Evolutionary conservation across 2,888 invertebrate genomes (phyloP).

Genomic region (Adela reaumurella): DNA sequence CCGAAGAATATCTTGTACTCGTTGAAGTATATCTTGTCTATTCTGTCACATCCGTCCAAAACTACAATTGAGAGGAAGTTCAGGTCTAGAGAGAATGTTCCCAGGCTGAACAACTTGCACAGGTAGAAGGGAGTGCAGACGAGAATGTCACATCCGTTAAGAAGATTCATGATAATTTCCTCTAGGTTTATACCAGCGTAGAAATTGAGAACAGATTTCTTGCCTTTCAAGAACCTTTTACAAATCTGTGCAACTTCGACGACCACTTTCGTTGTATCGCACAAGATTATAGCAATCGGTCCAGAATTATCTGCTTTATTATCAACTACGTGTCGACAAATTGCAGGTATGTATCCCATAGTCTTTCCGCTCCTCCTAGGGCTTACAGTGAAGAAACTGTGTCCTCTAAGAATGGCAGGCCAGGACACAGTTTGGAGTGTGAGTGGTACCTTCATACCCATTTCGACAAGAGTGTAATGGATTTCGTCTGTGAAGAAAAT

Average conservation of each 20-base stretch:
- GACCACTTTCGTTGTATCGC: constrained; percentile 58
- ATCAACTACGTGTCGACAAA: constrained; percentile 53
- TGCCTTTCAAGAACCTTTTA: constrained; percentile 31
- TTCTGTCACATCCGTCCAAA: constrained; percentile 66
- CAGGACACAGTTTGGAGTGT: constrained; percentile 67
- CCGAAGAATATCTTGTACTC: constrained; percentile 39
- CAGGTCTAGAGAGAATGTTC: constrained; percentile 50
- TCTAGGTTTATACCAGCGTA: constrained; percentile 38
- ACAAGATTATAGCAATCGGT: constrained; percentile 64
- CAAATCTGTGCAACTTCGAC: constrained; percentile 36
- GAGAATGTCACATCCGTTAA: constrained; percentile 68
- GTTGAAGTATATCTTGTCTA: constrained; percentile 50
- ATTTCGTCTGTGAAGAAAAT: constrained; percentile 30
- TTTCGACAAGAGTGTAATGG: constrained; percentile 23
- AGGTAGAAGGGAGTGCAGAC: constrained; percentile 64
- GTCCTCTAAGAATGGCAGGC: constrained; percentile 63
- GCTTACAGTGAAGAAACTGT: constrained; percentile 63
- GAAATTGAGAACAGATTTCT: constrained; percentile 31
- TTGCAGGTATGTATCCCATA: constrained; percentile 63
- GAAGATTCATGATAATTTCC: constrained; percentile 35
- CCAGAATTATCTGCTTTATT: constrained; percentile 39
- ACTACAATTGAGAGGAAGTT: constrained; percentile 62
- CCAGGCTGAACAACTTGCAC: constrained; percentile 35
- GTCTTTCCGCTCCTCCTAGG: constrained; percentile 64
- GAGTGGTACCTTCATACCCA: constrained; percentile 35